Base-by-base conservation (phyloP, 2,888 invertebrate genomes). In the Pyrrhosoma nymphula region DNA sequence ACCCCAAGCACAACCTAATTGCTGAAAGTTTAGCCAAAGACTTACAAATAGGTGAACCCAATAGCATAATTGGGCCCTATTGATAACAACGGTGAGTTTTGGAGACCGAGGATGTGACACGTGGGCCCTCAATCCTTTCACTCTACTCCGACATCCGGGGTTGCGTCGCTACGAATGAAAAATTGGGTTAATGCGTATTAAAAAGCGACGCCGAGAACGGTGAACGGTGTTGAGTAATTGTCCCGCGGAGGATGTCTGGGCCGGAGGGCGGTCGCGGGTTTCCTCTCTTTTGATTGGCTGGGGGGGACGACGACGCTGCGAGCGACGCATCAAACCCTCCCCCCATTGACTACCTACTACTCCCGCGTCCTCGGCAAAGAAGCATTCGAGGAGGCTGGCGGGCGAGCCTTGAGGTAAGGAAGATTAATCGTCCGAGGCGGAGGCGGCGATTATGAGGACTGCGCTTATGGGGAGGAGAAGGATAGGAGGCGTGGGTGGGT, bases 371-470 rank as follows among this genome's bases (percentile, higher is more conserved):
- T 10, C 35, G n/a, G 91, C 93, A 35, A 47, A 47, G 88, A 88
- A 88, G 88, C 88, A 55, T 89, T 63, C 30, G 91, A 91, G 91
- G 91, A 26, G 82, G 82, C 82, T 8, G 30, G 16, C 14, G 14
- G 82, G 30, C 30, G 30, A 93, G 93, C 47, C 93, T 30, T 93
- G 93, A 93, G 93, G 93, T 69, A 93, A 69, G 93, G 93, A 93
- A 93, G 93, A 93, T 93, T 93, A 75, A 93, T 93, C 69, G 93
- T 75, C 69, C 75, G 69, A 69, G 12, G 10, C 91, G 23, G 93
- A 69, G 69, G 69, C 63, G 93, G 93, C 93, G 93, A 75, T 93
- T 75, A 47, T 75, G 69, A 47, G 56, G 10, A 69, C 82, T 30
- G 35, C 35, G 82, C 69, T 26, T 26, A n/a, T 3, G 69, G 69